Evolutionary conservation across 2,797 vertebrate genomes (phyloP).

Genomic region (Pteronotus mesoamericanus): DNA sequence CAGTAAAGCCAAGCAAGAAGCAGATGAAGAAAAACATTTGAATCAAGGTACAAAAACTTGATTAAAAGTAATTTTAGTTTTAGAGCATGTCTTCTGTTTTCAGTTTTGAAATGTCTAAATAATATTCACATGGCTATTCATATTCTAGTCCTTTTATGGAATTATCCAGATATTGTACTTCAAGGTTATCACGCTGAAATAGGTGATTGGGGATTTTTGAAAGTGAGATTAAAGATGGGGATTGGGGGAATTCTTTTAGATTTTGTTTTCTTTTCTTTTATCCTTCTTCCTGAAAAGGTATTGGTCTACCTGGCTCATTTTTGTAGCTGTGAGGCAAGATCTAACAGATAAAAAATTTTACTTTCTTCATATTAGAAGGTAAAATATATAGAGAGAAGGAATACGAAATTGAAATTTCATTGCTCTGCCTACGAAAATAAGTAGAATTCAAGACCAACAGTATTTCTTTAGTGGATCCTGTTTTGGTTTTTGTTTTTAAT

Average conservation of each 20-base stretch:
- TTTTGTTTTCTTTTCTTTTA: neutral
- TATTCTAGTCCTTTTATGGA: neutral
- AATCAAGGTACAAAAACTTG: constrained; percentile 90
- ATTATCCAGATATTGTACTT: neutral
- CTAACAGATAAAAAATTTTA: neutral
- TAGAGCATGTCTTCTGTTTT: neutral
- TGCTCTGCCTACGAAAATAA: neutral
- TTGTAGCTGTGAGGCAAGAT: neutral
- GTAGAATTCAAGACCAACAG: neutral
- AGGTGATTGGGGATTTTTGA: neutral
- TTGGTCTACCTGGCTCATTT: neutral
- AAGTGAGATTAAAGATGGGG: neutral
- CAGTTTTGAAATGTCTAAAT: neutral
- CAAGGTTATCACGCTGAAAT: neutral
- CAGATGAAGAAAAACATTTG: constrained; percentile 96
- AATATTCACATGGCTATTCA: neutral
- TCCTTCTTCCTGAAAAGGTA: neutral
- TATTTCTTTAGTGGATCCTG: neutral
- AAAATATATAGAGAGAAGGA: neutral
- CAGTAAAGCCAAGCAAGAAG: constrained; percentile 98
- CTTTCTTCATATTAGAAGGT: neutral
- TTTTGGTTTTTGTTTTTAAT: too few relatives aligned
- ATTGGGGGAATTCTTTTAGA: neutral
- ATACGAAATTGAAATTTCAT: neutral
- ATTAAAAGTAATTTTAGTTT: neutral